Percentiles rank a stretch among this genome's conserved stretches.
phyloP scores from a whole-genome alignment of 1,140 invertebrate genomes.

The Homarus americanus region DNA sequence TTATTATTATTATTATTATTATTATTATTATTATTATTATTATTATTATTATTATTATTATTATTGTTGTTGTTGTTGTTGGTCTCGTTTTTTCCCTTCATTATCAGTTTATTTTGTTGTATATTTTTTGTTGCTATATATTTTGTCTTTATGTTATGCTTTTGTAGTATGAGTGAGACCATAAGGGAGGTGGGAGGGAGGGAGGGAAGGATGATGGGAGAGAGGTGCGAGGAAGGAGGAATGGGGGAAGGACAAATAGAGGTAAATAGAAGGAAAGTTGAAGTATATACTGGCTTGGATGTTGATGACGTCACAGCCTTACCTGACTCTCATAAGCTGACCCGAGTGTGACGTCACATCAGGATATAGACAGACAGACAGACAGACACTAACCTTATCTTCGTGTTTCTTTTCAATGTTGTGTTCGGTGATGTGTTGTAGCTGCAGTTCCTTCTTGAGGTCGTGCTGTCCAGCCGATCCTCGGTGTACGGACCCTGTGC shows the following conservation, averaged over 20 bases:
- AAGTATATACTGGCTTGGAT: neutral
- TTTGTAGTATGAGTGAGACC: too few species aligned
- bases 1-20: too few species aligned
- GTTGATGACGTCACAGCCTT: neutral
- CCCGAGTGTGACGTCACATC: neutral
- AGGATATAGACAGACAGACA: neutral
- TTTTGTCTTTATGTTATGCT: too few species aligned
- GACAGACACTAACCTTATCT: constrained; percentile 28
- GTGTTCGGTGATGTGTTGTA: constrained; percentile 61
- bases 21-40: too few species aligned
- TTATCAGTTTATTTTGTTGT: too few species aligned
- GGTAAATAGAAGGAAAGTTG: too few species aligned
- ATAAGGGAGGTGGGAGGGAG: constrained; percentile 2
- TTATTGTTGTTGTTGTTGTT: too few species aligned
- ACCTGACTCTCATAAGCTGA: too few species aligned
- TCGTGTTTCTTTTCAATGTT: constrained; percentile 65
- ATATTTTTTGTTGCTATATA: too few species aligned
- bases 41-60: too few species aligned
- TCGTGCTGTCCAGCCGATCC: constrained; percentile 9
- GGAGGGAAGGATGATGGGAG: neutral
- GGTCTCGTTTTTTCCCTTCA: too few species aligned
- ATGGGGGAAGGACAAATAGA: too few species aligned
- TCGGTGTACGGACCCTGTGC: neutral
- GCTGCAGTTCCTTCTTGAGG: constrained; percentile 56
- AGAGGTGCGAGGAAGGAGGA: neutral